Conservation (phyloP, 2,888 invertebrate genomes). For the Leptogaster cylindrica region DNA sequence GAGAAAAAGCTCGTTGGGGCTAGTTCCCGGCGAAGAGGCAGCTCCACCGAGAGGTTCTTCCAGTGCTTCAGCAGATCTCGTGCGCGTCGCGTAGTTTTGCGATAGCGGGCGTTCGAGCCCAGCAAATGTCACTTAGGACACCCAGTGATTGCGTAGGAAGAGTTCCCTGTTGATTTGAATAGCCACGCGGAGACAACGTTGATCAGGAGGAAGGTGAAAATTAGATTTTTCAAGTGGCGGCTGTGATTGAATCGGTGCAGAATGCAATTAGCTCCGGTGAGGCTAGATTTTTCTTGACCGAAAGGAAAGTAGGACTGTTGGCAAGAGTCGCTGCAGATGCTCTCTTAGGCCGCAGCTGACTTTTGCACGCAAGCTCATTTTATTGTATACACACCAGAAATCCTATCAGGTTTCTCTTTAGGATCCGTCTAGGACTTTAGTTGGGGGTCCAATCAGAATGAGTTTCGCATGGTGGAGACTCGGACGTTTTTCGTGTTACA, state of each 20-base stretch:
- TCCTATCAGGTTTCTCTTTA: slow-evolving; percentile 1
- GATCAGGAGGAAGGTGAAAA: neutral
- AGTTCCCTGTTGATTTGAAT: neutral
- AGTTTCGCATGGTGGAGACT: slow-evolving; percentile 8
- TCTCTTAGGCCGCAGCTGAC: no score
- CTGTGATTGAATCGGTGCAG: no score
- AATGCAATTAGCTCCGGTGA: neutral
- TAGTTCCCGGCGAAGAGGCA: no score
- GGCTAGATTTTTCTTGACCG: neutral
- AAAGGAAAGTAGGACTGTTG: slow-evolving; percentile 4
- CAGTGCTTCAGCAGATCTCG: slow-evolving; percentile 21
- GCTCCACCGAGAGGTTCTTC: neutral
- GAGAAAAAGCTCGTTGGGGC: no score
- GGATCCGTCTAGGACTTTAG: slow-evolving; percentile 6
- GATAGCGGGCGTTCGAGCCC: neutral
- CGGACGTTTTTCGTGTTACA: slow-evolving; percentile 1
- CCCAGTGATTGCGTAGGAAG: slow-evolving; percentile 3
- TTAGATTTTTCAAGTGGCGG: neutral
- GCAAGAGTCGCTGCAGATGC: neutral
- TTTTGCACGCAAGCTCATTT: slow-evolving; percentile 2
- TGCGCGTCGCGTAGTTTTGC: neutral
- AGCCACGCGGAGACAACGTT: neutral
- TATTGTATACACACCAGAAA: neutral
- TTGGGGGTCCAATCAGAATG: slow-evolving; percentile 12
- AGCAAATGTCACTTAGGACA: slow-evolving; percentile 13